phyloP scores from a whole-genome alignment of 2,888 invertebrate species.

The Aleiodes leptofemur region DNA sequence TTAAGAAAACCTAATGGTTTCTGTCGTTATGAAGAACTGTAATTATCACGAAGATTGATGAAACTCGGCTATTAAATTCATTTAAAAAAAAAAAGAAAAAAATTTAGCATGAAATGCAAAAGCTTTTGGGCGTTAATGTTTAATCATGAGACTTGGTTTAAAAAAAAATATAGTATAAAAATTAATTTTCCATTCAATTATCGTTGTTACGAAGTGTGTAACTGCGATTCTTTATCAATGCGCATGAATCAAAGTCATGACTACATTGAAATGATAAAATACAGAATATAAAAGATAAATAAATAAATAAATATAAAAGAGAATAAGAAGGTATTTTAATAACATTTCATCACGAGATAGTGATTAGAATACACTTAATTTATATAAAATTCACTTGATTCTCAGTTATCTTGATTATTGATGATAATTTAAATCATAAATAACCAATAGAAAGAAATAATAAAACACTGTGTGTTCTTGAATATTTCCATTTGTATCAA shows the following conservation, averaged over 20 bases:
- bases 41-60: constrained; percentile 62
- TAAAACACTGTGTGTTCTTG: no score
- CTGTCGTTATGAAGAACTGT: constrained; percentile 58
- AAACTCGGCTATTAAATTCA: constrained; percentile 56
- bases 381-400: no score
- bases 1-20: constrained; percentile 57
- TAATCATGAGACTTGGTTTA: constrained; percentile 5
- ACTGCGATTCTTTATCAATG: constrained; percentile 13
- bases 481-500: constrained; percentile 3
- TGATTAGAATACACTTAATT: no score
- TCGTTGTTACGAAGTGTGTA: neutral
- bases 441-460: no score
- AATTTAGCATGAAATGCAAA: constrained; percentile 1
- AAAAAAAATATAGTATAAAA: neutral
- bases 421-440: no score
- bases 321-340: neutral
- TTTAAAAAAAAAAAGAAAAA: neutral
- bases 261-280: neutral
- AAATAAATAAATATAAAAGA: neutral
- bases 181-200: constrained; percentile 24
- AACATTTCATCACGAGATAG: neutral
- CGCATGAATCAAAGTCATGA: constrained; percentile 16
- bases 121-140: constrained; percentile 41
- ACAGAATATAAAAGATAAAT: neutral
- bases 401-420: no score